Evolutionary conservation across 2,888 invertebrate species (phyloP).

Genomic region (Noctua pronuba): DNA sequence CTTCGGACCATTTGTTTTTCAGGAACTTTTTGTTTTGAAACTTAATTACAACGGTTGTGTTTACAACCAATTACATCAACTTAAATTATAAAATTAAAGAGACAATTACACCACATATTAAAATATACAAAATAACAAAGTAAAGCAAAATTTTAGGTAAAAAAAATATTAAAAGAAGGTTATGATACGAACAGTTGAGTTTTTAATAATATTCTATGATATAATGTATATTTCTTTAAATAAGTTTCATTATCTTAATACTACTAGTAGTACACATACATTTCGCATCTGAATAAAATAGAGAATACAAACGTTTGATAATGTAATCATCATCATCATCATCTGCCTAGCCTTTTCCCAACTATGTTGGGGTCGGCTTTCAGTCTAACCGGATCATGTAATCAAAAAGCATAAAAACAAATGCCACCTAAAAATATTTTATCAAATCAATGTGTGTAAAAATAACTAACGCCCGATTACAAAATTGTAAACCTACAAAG

Average conservation of each 20-base stretch:
- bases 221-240: not conserved
- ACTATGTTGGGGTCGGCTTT: not conserved
- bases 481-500: not conserved
- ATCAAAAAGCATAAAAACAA: conserved; percentile 11
- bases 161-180: no score
- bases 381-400: not conserved
- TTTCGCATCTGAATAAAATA: not conserved
- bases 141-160: no score
- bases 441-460: not conserved
- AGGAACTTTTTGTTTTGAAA: no score
- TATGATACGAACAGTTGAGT: no score
- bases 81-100: no score
- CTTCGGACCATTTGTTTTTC: no score
- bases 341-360: not conserved
- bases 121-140: no score
- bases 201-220: no score
- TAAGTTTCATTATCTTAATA: not conserved
- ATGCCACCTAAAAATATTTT: not conserved
- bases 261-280: no score
- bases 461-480: not conserved
- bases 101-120: no score
- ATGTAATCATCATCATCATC: not conserved
- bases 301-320: not conserved
- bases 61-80: no score
- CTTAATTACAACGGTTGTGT: no score